Base-by-base conservation (phyloP, 2,113 vertebrate species). In the Lynx canadensis region DNA sequence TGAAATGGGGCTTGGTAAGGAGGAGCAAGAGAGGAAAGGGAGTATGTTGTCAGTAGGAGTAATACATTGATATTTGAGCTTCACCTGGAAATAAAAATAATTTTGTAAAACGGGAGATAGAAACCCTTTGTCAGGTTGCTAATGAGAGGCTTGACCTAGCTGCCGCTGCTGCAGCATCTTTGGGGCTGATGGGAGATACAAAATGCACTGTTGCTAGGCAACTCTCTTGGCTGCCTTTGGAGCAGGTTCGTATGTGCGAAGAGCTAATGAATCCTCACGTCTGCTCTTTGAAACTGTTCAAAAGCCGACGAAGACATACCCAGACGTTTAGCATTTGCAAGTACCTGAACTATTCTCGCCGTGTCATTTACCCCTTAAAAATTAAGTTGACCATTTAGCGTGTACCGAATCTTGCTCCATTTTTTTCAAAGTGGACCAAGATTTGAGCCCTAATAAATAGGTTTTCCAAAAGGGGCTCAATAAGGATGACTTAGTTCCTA, bases 121-220 rank as follows among this genome's bases (percentile, higher is more conserved):
- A 98, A 98, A 96, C 69, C 52, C 79, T 97, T 98, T 92, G 98
- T 97, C 94, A 96, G 69, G 57, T 96, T 98, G 85, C 90, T 98
- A 96, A 95, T 98, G 96, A 96, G 92, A 97, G 91, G 68, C 89
- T 98, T 98, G 97, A 98, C 97, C 94, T 94, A 97, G 92, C 86
- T 94, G 97, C 91, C 96, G 96, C 97, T 65, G 83, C 74, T 3
- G 11, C 91, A 8, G 11, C 97, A 97, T 98, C 94, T 66, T 98
- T 91, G 69, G 79, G 82, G 66, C 96, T 96, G 21, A 60, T 57
- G 87, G 97, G 92, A 89, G 91, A 94, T 98, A 96, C 96, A 98
- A 97, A 98, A 98, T 96, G 95, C 96, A 91, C 76, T 97, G 98
- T 98, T 98, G 97, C 96, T 96, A 98, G 96, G 97, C 97, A 98